Evolutionary conservation across 2,113 vertebrate species (phyloP), one percentile per base, ranked within the genome.

Genomic region (Delphinapterus leucas): DNA sequence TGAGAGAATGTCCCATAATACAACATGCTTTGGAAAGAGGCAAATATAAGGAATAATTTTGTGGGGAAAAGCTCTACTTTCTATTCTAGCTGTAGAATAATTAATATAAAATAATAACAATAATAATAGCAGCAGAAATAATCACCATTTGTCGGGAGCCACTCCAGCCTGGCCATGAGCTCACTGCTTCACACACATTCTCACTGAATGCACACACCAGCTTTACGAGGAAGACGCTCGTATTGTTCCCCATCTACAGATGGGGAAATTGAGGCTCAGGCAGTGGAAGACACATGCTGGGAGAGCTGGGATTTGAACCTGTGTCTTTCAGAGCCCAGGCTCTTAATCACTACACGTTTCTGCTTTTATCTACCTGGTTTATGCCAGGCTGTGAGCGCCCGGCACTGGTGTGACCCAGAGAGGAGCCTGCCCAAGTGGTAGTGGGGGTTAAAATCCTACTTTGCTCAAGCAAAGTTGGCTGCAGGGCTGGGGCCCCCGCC

Each of bases 361-460:
- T 55, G 33, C 41, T 68, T 47, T 25, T 14, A 55, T 88, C 71
- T 5, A 5, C 20, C 47, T 33, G 63, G 38, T 23, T 31, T 13
- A 15, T 21, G 36, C 26, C 13, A 2, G 85, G 15, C 41, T 68
- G 47, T 33, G 58, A 44, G 26, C 1, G 3, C 28, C 68, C 41
- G 31, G 71, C 21, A 5, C 60, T 61, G 58, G 2, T 1, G 0
- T 15, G 67, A 18, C 44, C 49, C 47, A 63, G 67, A 86, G 21
- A 65, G 94, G 79, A 86, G 13, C 77, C 26, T 1, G 1, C 38
- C 38, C 9, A 6, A 23, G 21, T 8, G 25, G 53, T 41, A 8
- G 20, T 3, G 41, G 67, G 1, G 0, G 26, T 79, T 15, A 26
- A 3, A 33, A 41, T 1, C 0, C 38, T 21, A 10, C 76, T n/a